A percentile compares a stretch with the other conserved stretches of the same genome.
phyloP scores from a whole-genome alignment of 2,888 invertebrate genomes.

The Bembecia ichneumoniformis region DNA sequence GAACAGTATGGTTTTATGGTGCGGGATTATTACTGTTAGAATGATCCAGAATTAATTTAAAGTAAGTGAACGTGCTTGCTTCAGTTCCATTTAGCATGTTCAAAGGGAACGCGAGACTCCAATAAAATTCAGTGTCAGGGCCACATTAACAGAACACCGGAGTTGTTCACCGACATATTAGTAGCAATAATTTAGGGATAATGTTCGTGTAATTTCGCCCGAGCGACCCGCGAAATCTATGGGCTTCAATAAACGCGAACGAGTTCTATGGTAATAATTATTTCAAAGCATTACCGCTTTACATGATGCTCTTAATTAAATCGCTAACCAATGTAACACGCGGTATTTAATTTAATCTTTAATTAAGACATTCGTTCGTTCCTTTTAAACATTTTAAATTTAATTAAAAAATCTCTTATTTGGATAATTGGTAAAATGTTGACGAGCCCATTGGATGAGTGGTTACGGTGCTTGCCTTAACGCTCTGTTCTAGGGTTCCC shows the following conservation, averaged over 20 bases:
- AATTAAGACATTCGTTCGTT: constrained; percentile 30
- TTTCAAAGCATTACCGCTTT: constrained; percentile 60
- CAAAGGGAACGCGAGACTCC: constrained; percentile 15
- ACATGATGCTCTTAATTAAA: constrained; percentile 56
- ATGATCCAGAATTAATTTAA: background rate
- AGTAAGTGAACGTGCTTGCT: background rate
- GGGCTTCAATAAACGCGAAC: constrained; percentile 66
- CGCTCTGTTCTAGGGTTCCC: too few relatives aligned
- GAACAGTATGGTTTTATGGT: too few relatives aligned
- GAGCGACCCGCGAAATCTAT: constrained; percentile 59
- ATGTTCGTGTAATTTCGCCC: constrained; percentile 57
- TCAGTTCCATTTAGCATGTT: constrained; percentile 15
- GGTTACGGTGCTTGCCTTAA: too few relatives aligned
- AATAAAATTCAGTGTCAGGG: constrained; percentile 33
- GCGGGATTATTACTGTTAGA: too few relatives aligned
- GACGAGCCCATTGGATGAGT: too few relatives aligned
- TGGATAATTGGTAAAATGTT: too few relatives aligned
- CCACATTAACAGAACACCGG: constrained; percentile 24
- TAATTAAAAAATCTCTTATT: too few relatives aligned
- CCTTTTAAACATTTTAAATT: background rate
- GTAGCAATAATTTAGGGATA: constrained; percentile 65
- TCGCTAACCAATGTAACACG: constrained; percentile 36
- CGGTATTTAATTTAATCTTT: constrained; percentile 34
- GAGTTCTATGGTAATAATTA: constrained; percentile 58
- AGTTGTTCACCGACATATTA: constrained; percentile 59